A percentile compares a stretch with the other conserved stretches of the same genome.
phyloP scores from a whole-genome alignment of 2,113 vertebrate genomes.

The Periophthalmodon schlosseri region DNA sequence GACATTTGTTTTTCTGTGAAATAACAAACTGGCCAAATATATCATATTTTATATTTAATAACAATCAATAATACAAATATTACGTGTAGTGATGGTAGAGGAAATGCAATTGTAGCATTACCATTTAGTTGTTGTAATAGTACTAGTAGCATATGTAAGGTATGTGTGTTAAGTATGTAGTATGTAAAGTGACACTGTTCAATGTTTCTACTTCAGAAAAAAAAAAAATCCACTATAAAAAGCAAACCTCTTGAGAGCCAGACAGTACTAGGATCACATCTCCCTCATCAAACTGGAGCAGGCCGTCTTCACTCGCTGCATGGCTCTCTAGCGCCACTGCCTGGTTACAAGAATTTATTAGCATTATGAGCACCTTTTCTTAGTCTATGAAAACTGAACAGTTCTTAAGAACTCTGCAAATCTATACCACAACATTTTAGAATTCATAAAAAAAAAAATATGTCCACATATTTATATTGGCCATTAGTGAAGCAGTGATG shows the following conservation, averaged over 20 bases:
- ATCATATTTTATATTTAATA: not conserved
- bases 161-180: too few relatives aligned
- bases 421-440: not conserved
- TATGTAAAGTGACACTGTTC: not conserved
- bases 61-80: not conserved
- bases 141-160: too few relatives aligned
- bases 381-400: too few relatives aligned
- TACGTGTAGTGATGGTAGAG: not conserved
- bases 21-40: not conserved
- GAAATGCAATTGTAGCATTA: not conserved
- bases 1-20: not conserved
- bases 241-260: conserved; percentile 62
- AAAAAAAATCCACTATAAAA: not conserved
- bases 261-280: conserved; percentile 70
- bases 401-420: too few relatives aligned
- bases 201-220: not conserved
- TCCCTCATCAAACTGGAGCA: conserved; percentile 71
- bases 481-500: too few relatives aligned
- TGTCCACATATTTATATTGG: too few relatives aligned
- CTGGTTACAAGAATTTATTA: conserved; percentile 48
- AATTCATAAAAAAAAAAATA: too few relatives aligned
- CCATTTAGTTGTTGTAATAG: not conserved
- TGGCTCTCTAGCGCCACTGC: conserved; percentile 71
- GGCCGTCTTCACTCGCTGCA: conserved; percentile 45
- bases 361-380: not conserved